Evolutionary conservation across 2,797 vertebrate genomes (phyloP).

Genomic region (Sebastes minor): DNA sequence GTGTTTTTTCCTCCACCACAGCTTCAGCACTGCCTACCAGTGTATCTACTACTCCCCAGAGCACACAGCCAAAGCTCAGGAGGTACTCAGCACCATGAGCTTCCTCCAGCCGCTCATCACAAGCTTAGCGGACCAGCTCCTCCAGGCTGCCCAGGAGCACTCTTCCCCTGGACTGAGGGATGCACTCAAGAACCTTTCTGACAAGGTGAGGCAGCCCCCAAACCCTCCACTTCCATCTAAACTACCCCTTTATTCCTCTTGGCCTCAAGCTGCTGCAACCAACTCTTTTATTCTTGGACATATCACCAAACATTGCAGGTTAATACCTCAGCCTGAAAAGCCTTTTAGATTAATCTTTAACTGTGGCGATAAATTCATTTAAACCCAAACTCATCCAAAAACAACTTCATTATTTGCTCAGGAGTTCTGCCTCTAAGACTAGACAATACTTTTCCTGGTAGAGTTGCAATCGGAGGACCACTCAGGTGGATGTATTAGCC

Average conservation of each 20-base stretch:
- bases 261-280: conserved; percentile 12
- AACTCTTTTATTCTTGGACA: conserved; percentile 4
- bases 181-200: conserved; percentile 94
- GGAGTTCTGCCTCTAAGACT: not conserved
- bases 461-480: not conserved
- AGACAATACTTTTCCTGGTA: not conserved
- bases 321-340: conserved; percentile 7
- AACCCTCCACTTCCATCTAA: not conserved
- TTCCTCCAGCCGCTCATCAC: conserved; percentile 93
- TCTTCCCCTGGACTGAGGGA: conserved; percentile 90
- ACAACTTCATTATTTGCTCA: conserved; percentile 1
- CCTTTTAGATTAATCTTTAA: conserved; percentile 9
- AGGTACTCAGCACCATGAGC: conserved; percentile 93
- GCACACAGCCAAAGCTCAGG: conserved; percentile 96
- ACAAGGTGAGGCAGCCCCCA: conserved; percentile 87
- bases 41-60: conserved; percentile 99
- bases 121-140: conserved; percentile 91
- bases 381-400: conserved; percentile 10
- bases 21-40: conserved; percentile 94
- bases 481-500: not conserved
- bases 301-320: not conserved
- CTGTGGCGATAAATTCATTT: not conserved
- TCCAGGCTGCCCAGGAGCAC: conserved; percentile 91
- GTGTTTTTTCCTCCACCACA: conserved; percentile 31
- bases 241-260: conserved; percentile 8